Base-by-base conservation (phyloP, 1,140 invertebrate genomes). In the Cotesia chilonis region DNA sequence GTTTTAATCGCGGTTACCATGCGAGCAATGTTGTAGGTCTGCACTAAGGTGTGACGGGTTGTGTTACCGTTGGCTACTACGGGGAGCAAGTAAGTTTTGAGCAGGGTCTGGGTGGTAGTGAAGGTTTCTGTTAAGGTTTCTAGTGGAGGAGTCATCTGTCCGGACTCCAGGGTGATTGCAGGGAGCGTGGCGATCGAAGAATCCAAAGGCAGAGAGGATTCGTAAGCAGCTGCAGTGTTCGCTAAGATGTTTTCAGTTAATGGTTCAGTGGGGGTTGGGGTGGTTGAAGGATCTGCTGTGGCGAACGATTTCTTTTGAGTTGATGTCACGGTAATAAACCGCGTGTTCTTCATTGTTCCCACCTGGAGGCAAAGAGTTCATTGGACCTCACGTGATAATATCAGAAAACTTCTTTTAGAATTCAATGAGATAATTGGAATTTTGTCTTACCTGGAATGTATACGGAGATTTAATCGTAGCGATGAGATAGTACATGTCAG, bases 81-180 rank as follows among this genome's bases (percentile, higher is more conserved):
- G 1, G 95, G 95, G 60, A 97, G 84, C 68, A 97, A 90, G 77
- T 96, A 94, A 0, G 95, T 96, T 81, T 96, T 96, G 1, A 95
- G 83, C 85, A 96, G 91, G 1, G 92, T 90, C 83, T 96, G 93
- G 0, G 94, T 95, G 4, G 95, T 95, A 71, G 94, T 95, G 86
- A 95, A 96, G 1, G 94, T 95, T 85, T 96, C 94, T 0, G 94
- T 96, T n/a, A 95, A 87, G 0, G 94, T 96, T 87, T 96, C 93
- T 66, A 96, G 82, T 0, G 94, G 92, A 20, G 93, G 94, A 1
- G 93, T 96, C 76, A 92, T 92, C 75, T 91, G 89, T 71, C 92
- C 91, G 9, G 90, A 90, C 5, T 92, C 91, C 9, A 95, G 85
- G 52, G 91, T 91, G 75, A 96, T 91, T 0, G 94, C 90, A 10